phyloP scores from a whole-genome alignment of 2,113 vertebrate genomes.

The Dasyornis broadbenti region DNA sequence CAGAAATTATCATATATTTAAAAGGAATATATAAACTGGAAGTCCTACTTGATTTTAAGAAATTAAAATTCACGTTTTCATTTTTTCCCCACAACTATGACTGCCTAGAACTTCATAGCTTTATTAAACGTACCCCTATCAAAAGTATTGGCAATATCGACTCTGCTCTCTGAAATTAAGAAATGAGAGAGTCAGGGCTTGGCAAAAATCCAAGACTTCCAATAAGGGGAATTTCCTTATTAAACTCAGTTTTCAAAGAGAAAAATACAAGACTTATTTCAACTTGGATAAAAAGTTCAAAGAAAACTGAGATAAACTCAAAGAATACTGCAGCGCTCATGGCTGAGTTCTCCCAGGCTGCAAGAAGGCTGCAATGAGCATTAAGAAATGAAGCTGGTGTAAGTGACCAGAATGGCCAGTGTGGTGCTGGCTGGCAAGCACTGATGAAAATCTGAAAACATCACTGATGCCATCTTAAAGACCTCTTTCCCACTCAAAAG shows the following conservation, averaged over 20 bases:
- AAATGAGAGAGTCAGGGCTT: neutral
- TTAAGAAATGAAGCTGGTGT: neutral
- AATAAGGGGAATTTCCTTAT: neutral
- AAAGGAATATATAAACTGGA: neutral
- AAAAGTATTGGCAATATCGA: neutral
- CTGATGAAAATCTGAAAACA: neutral
- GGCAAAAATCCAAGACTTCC: neutral
- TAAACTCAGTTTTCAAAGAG: neutral
- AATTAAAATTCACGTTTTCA: neutral
- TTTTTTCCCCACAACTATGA: neutral
- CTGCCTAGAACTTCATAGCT: neutral
- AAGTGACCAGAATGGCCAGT: neutral
- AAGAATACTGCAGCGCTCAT: neutral
- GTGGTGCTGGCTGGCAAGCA: neutral
- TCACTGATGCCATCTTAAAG: neutral
- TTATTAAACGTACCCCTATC: neutral
- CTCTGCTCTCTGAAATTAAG: neutral
- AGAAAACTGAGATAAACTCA: neutral
- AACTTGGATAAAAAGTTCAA: neutral
- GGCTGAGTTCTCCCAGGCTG: neutral
- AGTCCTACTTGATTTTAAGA: neutral
- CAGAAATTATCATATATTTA: neutral
- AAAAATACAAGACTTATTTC: neutral
- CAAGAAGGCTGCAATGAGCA: neutral
- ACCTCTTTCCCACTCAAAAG: neutral